phyloP scores from a whole-genome alignment of 2,113 vertebrate species.

The Hyperoodon ampullatus region DNA sequence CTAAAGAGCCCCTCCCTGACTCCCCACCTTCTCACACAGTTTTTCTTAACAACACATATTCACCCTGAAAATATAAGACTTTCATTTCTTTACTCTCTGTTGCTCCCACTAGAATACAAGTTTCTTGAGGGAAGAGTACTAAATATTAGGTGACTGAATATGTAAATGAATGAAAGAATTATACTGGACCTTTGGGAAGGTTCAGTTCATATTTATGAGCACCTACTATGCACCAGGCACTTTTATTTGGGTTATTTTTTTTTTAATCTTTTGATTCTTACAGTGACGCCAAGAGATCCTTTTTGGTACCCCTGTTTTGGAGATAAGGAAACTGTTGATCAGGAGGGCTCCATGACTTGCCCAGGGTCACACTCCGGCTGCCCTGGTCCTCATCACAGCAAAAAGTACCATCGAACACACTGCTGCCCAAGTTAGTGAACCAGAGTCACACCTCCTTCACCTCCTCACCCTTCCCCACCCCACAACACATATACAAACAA shows the following conservation, averaged over 20 bases:
- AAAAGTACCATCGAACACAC: not conserved
- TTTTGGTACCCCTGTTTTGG: not conserved
- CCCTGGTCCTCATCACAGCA: not conserved
- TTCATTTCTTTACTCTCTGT: not conserved
- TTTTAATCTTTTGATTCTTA: not conserved
- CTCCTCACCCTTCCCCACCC: not conserved
- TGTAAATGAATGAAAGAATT: not conserved
- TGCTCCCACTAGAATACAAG: not conserved
- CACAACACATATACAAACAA: rapidly evolving
- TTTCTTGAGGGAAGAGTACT: not conserved
- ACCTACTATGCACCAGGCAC: not conserved
- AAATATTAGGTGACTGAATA: not conserved
- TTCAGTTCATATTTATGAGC: not conserved
- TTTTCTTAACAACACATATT: not conserved
- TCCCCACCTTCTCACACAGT: not conserved
- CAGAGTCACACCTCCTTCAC: not conserved
- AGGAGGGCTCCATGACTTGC: not conserved
- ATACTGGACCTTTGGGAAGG: not conserved
- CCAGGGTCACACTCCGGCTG: not conserved
- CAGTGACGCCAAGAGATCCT: not conserved
- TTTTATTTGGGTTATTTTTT: not conserved
- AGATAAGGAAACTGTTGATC: not conserved
- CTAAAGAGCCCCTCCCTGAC: not conserved
- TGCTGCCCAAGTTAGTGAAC: not conserved
- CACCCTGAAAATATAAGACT: not conserved